phyloP scores from a whole-genome alignment of 1,140 invertebrate species.

The Conus betulinus region DNA sequence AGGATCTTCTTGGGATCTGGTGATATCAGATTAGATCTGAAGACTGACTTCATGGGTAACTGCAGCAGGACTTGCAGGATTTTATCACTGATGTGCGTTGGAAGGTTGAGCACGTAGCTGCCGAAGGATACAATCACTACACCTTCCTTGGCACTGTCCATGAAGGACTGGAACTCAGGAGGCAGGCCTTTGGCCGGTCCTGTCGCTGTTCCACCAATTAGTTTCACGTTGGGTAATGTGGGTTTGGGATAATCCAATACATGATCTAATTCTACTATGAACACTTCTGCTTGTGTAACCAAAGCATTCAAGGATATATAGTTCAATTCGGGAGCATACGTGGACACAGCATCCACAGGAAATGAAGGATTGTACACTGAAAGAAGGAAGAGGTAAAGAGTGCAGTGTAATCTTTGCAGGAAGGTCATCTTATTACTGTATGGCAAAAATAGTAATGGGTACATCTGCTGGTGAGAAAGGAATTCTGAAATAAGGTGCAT shows the following conservation, averaged over 20 bases:
- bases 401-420: not conserved
- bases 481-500: not conserved
- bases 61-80: slow-evolving; percentile 35
- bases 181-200: slow-evolving; percentile 34
- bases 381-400: not conserved
- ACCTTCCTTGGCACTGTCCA: slow-evolving; percentile 39
- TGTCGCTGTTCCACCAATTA: slow-evolving; percentile 50
- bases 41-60: slow-evolving; percentile 31
- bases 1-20: slow-evolving; percentile 37
- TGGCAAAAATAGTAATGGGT: not conserved
- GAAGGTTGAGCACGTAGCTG: slow-evolving; percentile 26
- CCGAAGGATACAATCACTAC: slow-evolving; percentile 54
- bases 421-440: slow-evolving; percentile 34
- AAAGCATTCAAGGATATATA: not conserved
- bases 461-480: slow-evolving; percentile 21
- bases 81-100: slow-evolving; percentile 25
- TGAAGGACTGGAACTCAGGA: slow-evolving; percentile 37
- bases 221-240: slow-evolving; percentile 47
- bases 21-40: slow-evolving; percentile 32
- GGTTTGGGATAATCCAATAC: slow-evolving; percentile 53
- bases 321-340: slow-evolving; percentile 18
- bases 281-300: slow-evolving; percentile 31
- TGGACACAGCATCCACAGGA: not conserved
- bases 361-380: not conserved
- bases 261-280: slow-evolving; percentile 48